These are phyloP conservation scores for Acrossocheilus wenchowensis DNA, from an alignment of 2,797 vertebrate genomes.

Conservation along the genomic window DNA sequence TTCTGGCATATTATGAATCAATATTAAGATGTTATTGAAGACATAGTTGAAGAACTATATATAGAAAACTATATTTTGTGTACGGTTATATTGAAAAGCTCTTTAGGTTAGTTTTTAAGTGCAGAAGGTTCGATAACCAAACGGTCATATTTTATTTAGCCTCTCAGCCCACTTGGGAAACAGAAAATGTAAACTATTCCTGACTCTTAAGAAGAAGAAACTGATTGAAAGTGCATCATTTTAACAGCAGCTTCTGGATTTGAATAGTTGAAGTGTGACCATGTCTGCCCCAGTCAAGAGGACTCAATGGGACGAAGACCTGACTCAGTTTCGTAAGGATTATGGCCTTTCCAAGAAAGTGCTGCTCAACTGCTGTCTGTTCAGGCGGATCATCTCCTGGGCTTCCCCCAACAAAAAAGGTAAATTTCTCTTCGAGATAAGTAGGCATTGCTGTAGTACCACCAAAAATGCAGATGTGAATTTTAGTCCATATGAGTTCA, in stretches of 20 bases:
- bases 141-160: conserved; percentile 22
- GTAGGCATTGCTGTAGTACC: neutral
- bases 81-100: neutral
- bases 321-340: conserved; percentile 78
- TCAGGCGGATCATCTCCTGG: conserved; percentile 83
- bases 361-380: conserved; percentile 84
- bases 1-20: neutral
- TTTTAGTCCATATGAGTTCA: neutral
- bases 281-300: conserved; percentile 78
- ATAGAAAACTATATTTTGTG: neutral
- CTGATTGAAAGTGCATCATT: neutral
- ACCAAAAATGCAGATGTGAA: neutral
- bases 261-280: conserved; percentile 65
- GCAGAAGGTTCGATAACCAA: neutral
- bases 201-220: neutral
- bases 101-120: neutral
- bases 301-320: conserved; percentile 76
- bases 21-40: neutral
- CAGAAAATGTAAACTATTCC: neutral
- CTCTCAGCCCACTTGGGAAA: neutral
- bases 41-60: neutral
- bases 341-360: conserved; percentile 81
- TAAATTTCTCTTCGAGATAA: conserved; percentile 63
- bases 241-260: conserved; percentile 42
- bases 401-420: conserved; percentile 81